A percentile compares a stretch with the other conserved stretches of the same genome.
Evolutionary conservation across 2,888 invertebrate species (phyloP).

Genomic region (Chironomus tentans): DNA sequence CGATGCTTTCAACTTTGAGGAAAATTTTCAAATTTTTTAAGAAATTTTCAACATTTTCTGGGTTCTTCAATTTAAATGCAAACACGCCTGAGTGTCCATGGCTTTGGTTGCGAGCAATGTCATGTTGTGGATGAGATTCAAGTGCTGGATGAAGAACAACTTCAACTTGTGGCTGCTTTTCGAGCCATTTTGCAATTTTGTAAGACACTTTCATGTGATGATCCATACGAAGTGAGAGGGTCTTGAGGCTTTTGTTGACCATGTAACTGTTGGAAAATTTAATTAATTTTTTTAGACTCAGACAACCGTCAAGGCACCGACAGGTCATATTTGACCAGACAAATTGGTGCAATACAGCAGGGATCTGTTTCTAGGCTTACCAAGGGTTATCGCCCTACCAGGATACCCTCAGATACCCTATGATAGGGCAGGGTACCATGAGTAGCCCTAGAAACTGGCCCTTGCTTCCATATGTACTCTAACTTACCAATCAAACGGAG

Average conservation of each 20-base stretch:
- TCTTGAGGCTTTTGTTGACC: slow-evolving; percentile 80
- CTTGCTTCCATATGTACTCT: no score
- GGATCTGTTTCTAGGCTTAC: no score
- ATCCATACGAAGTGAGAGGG: slow-evolving; percentile 76
- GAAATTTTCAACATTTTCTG: slow-evolving; percentile 57
- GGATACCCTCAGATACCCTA: no score
- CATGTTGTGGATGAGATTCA: slow-evolving; percentile 69
- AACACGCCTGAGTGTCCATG: slow-evolving; percentile 80
- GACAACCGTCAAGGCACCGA: no score
- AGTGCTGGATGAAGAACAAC: slow-evolving; percentile 69
- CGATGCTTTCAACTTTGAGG: slow-evolving; percentile 77
- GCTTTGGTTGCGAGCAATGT: slow-evolving; percentile 62
- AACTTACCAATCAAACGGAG: slow-evolving; percentile 79
- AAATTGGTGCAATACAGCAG: no score
- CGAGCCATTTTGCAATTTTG: slow-evolving; percentile 64
- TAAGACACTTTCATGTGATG: slow-evolving; percentile 67
- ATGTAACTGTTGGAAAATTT: slow-evolving; percentile 75
- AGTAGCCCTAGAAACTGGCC: no score
- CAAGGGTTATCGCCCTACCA: no score
- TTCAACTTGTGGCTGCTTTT: slow-evolving; percentile 61
- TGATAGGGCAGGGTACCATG: no score
- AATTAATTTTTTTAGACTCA: no score
- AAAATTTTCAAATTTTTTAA: slow-evolving; percentile 64
- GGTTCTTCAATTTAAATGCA: slow-evolving; percentile 66
- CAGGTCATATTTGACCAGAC: no score